phyloP scores from a whole-genome alignment of 2,888 invertebrate species.

The Noctua janthe region DNA sequence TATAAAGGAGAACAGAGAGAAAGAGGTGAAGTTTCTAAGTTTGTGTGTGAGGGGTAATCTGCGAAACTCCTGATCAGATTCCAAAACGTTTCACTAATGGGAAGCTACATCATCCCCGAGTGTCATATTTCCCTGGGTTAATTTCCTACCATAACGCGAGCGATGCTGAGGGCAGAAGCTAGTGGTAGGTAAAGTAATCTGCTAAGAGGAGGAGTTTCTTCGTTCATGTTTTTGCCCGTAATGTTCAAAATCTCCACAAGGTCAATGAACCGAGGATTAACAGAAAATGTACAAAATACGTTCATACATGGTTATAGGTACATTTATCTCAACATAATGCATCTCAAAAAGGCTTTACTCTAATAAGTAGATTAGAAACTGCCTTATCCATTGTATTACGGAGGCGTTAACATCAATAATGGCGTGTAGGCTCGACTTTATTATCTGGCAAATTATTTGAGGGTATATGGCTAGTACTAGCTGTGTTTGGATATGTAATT shows the following conservation, averaged over 20 bases:
- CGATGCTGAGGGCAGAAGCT: neutral
- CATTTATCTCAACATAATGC: slow-evolving; percentile 4
- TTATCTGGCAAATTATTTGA: slow-evolving; percentile 52
- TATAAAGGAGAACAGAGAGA: no score
- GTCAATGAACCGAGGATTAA: neutral
- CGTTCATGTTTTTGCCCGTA: neutral
- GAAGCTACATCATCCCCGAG: neutral
- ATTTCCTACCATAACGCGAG: neutral
- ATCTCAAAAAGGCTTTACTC: slow-evolving; percentile 14
- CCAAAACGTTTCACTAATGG: neutral
- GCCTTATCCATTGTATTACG: slow-evolving; percentile 39
- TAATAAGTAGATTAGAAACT: slow-evolving; percentile 26
- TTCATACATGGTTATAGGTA: neutral
- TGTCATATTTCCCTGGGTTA: neutral
- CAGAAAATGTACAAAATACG: neutral
- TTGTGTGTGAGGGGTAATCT: neutral
- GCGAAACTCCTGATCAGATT: neutral
- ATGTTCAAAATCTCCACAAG: neutral
- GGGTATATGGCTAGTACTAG: slow-evolving; percentile 25
- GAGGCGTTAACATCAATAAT: slow-evolving; percentile 53
- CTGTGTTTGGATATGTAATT: slow-evolving; percentile 44
- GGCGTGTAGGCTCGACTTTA: slow-evolving; percentile 59
- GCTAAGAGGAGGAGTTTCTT: neutral
- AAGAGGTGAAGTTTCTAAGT: neutral
- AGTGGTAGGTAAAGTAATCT: neutral